phyloP scores from a whole-genome alignment of 1,140 invertebrate species.

The Amyelois transitella region DNA sequence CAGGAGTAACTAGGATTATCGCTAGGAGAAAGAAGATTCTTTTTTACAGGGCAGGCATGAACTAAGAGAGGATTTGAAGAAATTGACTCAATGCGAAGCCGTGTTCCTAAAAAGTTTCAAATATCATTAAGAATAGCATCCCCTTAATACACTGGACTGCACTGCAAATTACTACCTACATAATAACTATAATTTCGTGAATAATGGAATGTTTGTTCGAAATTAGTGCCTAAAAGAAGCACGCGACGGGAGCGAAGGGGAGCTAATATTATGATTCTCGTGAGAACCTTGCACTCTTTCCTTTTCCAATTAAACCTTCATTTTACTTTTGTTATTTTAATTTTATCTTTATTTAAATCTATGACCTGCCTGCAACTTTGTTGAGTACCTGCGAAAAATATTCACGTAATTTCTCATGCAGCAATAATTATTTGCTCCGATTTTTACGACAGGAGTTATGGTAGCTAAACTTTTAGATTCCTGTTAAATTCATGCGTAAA shows the following conservation, averaged over 20 bases:
- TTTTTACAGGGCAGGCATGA: too few relatives aligned
- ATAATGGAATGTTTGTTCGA: not conserved
- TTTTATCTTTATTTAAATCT: not conserved
- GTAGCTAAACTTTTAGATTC: too few relatives aligned
- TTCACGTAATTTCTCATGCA: not conserved
- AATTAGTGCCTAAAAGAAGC: not conserved
- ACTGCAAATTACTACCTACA: not conserved
- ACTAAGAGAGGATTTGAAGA: too few relatives aligned
- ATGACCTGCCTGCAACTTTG: not conserved
- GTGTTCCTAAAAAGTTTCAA: too few relatives aligned
- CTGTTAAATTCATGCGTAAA: too few relatives aligned
- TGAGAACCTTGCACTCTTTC: not conserved
- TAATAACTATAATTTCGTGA: not conserved
- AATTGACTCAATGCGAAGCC: too few relatives aligned
- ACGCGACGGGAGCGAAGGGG: not conserved
- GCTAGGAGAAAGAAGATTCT: too few relatives aligned
- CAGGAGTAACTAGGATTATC: too few relatives aligned
- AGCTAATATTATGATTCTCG: not conserved
- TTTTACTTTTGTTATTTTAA: not conserved
- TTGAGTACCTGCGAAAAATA: not conserved
- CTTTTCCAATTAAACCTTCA: not conserved
- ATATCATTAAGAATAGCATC: not conserved
- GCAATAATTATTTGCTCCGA: not conserved
- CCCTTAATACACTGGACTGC: not conserved
- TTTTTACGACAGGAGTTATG: not conserved